Percentiles rank a stretch among this genome's conserved stretches.
Evolutionary conservation across 2,888 invertebrate genomes (phyloP).

Genomic region (Disparrhopalites patrizii): DNA sequence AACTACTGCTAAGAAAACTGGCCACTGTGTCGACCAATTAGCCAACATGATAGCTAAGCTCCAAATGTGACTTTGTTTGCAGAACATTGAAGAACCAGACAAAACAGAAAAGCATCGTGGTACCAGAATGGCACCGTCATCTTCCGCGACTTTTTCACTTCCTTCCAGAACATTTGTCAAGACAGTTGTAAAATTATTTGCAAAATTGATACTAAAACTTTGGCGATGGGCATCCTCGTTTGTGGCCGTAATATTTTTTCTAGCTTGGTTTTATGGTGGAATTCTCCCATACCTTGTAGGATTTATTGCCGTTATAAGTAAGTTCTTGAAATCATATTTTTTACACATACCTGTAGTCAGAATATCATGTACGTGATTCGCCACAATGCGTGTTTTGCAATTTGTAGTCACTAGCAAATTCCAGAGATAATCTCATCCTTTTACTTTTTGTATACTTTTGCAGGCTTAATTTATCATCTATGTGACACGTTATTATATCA

Average conservation of each 20-base stretch:
- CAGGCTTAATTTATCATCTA: constrained; percentile 44
- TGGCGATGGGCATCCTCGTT: constrained; percentile 47
- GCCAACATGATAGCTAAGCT: too few species aligned
- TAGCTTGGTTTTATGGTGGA: constrained; percentile 47
- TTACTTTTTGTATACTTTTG: constrained; percentile 11
- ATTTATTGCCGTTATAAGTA: constrained; percentile 41
- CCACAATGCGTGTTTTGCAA: background rate
- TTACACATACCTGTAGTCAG: too few species aligned
- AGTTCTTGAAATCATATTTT: constrained; percentile 1
- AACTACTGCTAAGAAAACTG: too few species aligned
- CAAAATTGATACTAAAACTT: constrained; percentile 41
- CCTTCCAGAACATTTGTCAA: constrained; percentile 38
- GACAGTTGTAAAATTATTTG: constrained; percentile 39
- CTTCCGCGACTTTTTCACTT: background rate
- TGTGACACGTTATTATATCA: constrained; percentile 45
- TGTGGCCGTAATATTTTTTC: constrained; percentile 41
- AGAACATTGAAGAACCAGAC: too few species aligned
- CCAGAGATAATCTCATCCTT: too few species aligned
- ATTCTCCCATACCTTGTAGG: constrained; percentile 41
- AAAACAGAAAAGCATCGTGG: constrained; percentile 6
- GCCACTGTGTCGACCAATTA: too few species aligned
- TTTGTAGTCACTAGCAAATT: background rate
- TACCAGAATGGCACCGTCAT: constrained; percentile 5
- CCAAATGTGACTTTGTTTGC: too few species aligned
- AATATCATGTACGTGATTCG: background rate